Evolutionary conservation across 2,113 vertebrate genomes (phyloP).

Genomic region (Callaeas wilsoni): DNA sequence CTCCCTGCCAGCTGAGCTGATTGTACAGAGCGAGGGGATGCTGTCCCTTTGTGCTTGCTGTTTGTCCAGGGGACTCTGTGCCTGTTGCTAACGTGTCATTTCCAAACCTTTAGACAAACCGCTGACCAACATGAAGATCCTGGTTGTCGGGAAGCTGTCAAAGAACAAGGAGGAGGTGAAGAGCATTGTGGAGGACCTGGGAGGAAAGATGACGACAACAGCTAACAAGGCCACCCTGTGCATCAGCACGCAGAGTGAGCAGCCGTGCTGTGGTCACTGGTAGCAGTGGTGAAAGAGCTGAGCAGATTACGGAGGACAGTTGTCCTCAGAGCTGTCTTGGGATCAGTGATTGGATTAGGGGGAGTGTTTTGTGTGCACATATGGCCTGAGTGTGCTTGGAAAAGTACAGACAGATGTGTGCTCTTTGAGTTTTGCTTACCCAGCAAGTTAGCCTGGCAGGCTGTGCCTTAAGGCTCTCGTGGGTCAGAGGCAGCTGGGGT

Average conservation of each 20-base stretch:
- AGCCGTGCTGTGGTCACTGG: background rate
- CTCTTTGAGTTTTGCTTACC: background rate
- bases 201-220: constrained; percentile 84
- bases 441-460: background rate
- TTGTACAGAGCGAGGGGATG: background rate
- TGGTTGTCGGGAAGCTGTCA: constrained; percentile 85
- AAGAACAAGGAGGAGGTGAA: constrained; percentile 95
- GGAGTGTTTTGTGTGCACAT: background rate
- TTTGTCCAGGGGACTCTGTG: background rate
- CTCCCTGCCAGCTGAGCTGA: background rate
- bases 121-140: constrained; percentile 85
- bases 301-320: background rate
- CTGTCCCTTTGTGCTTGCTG: background rate
- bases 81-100: background rate
- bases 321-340: background rate
- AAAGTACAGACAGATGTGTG: background rate
- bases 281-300: background rate
- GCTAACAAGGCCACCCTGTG: constrained; percentile 87
- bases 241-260: constrained; percentile 91
- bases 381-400: background rate
- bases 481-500: background rate
- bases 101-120: constrained; percentile 80
- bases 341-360: background rate
- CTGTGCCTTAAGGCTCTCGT: background rate
- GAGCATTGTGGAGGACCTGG: constrained; percentile 81